Evolutionary conservation across 92 coral and sea anemone species (phyloP).

Genomic region (Actinostola sp.): DNA sequence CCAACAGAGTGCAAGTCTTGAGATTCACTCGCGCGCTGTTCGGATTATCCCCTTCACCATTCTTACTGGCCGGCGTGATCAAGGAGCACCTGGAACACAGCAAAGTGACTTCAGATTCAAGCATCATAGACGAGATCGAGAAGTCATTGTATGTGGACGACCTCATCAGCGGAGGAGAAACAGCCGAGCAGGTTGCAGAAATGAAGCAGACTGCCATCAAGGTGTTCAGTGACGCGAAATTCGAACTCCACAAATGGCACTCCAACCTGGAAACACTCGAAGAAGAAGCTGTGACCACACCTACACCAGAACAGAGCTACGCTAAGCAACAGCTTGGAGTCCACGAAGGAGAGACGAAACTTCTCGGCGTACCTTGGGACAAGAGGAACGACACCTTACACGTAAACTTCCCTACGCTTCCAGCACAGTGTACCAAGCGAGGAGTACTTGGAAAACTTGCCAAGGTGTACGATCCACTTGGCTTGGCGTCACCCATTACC

Average conservation of each 20-base stretch:
- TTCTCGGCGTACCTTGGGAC: constrained; percentile 51
- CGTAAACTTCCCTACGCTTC: constrained; percentile 28
- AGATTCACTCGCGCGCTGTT: constrained; percentile 33
- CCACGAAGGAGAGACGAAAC: constrained; percentile 42
- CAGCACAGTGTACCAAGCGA: constrained; percentile 46
- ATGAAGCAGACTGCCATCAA: constrained; percentile 27
- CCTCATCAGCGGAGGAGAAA: constrained; percentile 37
- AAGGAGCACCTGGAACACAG: constrained; percentile 39
- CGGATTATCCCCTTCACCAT: constrained; percentile 44
- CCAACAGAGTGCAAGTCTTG: constrained; percentile 21
- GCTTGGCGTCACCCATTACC: constrained; percentile 63
- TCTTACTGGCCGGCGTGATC: constrained; percentile 46
- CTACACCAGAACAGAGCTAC: constrained; percentile 4
- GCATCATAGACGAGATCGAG: too few species aligned
- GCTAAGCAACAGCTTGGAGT: constrained; percentile 48
- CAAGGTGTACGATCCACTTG: constrained; percentile 67
- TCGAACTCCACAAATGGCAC: constrained; percentile 63
- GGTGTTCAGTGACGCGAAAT: constrained; percentile 31
- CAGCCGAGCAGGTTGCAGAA: constrained; percentile 12
- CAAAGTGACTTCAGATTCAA: constrained; percentile 19
- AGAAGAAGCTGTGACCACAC: not conserved
- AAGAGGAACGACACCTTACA: constrained; percentile 33
- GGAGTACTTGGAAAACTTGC: constrained; percentile 53
- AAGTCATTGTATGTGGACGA: constrained; percentile 48
- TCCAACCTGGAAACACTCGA: constrained; percentile 29